Percentiles rank a stretch among this genome's conserved stretches.
phyloP scores from a whole-genome alignment of 2,797 vertebrate genomes.

The Falco berigora region DNA sequence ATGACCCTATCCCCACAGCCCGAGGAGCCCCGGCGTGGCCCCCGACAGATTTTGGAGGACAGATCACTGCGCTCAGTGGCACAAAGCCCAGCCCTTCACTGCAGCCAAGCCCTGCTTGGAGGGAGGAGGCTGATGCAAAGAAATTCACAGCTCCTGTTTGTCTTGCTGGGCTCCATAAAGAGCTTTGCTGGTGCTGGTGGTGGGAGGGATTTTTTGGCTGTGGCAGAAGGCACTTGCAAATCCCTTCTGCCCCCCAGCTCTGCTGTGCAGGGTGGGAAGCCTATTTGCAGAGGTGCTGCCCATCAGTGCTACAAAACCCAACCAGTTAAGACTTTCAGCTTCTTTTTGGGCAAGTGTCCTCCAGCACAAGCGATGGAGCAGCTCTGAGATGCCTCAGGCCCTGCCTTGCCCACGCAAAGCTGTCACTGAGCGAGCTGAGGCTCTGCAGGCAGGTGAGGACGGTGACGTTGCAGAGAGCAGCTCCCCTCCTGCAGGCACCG shows the following conservation, averaged over 20 bases:
- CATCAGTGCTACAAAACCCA: background rate
- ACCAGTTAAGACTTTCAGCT: background rate
- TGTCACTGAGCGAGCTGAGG: background rate
- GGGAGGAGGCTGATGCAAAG: background rate
- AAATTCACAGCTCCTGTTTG: background rate
- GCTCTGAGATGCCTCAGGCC: background rate
- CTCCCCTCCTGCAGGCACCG: background rate
- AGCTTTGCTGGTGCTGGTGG: background rate
- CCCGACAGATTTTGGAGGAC: background rate
- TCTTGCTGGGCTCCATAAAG: background rate
- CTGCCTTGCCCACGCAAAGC: background rate
- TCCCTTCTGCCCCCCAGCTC: background rate
- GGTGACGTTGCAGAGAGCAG: background rate
- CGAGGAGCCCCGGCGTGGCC: fast-evolving
- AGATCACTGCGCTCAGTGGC: background rate
- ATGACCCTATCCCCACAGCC: background rate
- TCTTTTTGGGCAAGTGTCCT: background rate
- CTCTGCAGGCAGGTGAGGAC: background rate
- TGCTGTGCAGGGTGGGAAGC: background rate
- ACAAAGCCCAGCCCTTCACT: background rate
- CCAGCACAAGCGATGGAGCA: background rate
- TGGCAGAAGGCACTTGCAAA: too few relatives aligned
- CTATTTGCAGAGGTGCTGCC: background rate
- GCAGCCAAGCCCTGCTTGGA: background rate
- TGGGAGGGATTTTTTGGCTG: background rate